Base-by-base conservation (phyloP, 2,888 invertebrate species). In the Drosophila basisetae region DNA sequence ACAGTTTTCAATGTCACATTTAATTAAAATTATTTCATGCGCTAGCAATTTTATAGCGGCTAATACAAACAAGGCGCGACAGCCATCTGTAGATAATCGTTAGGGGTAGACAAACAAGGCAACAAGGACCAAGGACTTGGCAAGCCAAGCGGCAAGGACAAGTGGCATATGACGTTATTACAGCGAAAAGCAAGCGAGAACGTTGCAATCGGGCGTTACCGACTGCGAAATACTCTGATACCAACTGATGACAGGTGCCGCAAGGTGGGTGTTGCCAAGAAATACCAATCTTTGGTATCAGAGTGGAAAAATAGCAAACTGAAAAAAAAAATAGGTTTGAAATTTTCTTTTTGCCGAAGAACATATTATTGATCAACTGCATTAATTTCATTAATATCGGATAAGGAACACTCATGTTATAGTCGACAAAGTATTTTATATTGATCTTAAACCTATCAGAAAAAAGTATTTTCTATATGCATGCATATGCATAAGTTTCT, bases 111-210 rank as follows among this genome's bases (percentile, higher is more conserved):
- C 39, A 68, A 35, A 16, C 16, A 25, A 47, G 47, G 25, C 47
- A 25, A 25, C 54, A 74, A 65, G 59, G 67, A 72, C 49, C 11
- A 52, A 78, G 62, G 62, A 73, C 82, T 55, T 22, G 56, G 30
- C 31, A 47, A 76, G 41, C 47, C 62, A 60, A 55, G 72, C 25
- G 35, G n/a, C 65, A 67, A 68, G 79, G 67, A 63, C 64, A 81
- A 73, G 62, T 65, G 55, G n/a, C 59, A 43, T 59, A 55, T 78
- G 73, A 73, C 78, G 69, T 56, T 73, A 82, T 78, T 79, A 78
- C 50, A 47, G 31, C 50, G 25, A 52, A 35, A 31, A 47, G 22
- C 22, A 11, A 22, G 11, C 11, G 22, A 43, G 22, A 22, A 43
- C 22, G 11, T 5, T 22, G 11, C 11, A 2, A 2, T 43, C 22